These are phyloP conservation scores for Brachionus manjavacas DNA, from an alignment of 1,140 invertebrate genomes.

Conservation along the genomic window DNA sequence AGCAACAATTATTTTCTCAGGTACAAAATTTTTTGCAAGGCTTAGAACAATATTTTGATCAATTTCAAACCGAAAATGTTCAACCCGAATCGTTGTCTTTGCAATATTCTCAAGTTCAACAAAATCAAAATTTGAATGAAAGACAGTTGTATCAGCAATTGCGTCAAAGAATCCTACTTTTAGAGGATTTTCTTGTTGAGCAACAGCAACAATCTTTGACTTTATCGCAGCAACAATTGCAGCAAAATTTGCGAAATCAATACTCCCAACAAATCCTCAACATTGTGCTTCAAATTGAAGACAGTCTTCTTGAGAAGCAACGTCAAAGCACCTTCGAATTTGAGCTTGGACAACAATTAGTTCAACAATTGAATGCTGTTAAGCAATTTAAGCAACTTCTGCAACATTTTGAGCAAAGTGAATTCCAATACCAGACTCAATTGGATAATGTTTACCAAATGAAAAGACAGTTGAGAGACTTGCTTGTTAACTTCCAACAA, in stretches of 20 bases:
- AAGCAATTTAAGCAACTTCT: not conserved
- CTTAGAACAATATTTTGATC: not conserved
- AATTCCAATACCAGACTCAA: not conserved
- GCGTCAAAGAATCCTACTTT: not conserved
- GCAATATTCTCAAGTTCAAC: not conserved
- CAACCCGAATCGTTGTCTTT: no score
- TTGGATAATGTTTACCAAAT: not conserved
- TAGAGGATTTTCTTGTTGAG: not conserved
- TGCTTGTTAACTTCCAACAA: not conserved
- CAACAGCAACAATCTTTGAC: not conserved
- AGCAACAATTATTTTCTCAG: not conserved
- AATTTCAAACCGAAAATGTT: not conserved
- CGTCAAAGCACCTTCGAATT: not conserved
- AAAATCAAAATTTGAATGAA: not conserved
- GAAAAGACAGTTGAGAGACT: conserved; percentile 14
- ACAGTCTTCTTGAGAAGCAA: not conserved
- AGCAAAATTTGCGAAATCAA: not conserved
- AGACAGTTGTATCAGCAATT: not conserved
- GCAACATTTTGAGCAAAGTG: not conserved
- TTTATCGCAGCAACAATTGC: not conserved
- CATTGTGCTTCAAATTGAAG: not conserved
- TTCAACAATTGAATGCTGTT: not conserved
- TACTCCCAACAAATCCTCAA: not conserved
- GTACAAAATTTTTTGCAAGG: not conserved
- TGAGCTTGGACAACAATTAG: not conserved